Percentiles rank a stretch among this genome's conserved stretches.
Conservation (phyloP, 2,113 vertebrate genomes). For the Glareola pratincola region DNA sequence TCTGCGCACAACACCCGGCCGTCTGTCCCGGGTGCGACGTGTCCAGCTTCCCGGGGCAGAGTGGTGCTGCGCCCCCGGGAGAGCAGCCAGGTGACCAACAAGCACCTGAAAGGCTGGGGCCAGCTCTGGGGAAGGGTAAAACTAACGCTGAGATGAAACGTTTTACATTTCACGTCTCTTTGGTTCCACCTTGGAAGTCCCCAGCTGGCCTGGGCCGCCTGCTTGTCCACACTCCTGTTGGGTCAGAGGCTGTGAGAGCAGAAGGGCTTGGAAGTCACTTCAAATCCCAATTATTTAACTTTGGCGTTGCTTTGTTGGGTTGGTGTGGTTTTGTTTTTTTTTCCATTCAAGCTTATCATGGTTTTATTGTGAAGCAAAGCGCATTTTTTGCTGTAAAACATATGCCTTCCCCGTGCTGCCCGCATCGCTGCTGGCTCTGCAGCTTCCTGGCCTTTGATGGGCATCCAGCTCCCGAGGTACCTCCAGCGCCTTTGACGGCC, state of each 20-base stretch:
- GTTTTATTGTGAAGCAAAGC: neutral
- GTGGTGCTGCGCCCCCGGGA: fast-evolving
- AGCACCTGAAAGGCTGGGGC: neutral
- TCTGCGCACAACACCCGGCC: fast-evolving
- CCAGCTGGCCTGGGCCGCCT: neutral
- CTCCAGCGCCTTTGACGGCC: neutral
- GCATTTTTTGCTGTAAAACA: neutral
- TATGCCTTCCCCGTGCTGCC: neutral
- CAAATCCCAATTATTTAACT: neutral
- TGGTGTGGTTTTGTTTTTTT: neutral
- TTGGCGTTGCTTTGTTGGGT: neutral
- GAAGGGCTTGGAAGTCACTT: neutral
- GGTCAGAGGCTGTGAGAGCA: neutral
- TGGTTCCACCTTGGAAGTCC: neutral
- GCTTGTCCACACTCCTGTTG: neutral
- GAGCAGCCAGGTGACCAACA: fast-evolving
- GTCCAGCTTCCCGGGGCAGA: neutral
- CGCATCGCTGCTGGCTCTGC: neutral
- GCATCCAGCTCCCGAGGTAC: neutral
- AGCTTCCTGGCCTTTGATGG: neutral
- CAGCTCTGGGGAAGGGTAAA: neutral
- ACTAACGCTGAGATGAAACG: neutral
- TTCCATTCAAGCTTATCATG: neutral
- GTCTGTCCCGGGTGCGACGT: fast-evolving
- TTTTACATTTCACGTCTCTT: neutral